phyloP scores from a whole-genome alignment of 2,113 vertebrate genomes.

The Oplegnathus fasciatus region DNA sequence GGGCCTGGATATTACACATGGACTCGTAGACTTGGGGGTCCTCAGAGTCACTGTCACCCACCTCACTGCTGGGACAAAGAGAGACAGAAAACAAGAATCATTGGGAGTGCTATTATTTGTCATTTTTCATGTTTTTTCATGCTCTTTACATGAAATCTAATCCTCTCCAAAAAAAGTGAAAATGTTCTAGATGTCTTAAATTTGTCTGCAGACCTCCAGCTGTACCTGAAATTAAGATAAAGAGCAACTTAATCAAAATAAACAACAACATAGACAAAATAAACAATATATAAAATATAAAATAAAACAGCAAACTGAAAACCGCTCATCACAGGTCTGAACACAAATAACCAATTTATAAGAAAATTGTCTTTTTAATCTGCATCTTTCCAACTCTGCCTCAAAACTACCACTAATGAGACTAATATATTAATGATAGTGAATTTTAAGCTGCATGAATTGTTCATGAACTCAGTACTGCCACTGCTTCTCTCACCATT shows the following conservation, averaged over 20 bases:
- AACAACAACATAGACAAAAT: too few species aligned
- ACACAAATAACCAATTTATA: too few species aligned
- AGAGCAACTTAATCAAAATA: too few species aligned
- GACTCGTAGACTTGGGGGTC: slow-evolving; percentile 92
- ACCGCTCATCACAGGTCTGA: background rate
- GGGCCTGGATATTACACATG: slow-evolving; percentile 95
- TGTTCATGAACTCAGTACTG: background rate
- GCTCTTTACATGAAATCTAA: background rate
- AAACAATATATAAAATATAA: too few species aligned
- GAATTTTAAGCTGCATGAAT: background rate
- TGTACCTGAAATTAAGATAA: background rate
- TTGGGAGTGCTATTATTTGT: background rate
- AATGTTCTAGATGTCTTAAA: too few species aligned
- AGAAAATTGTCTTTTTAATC: background rate
- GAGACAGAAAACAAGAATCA: background rate
- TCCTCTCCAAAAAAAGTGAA: too few species aligned
- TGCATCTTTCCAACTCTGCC: background rate
- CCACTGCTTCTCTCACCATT: background rate
- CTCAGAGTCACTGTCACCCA: slow-evolving; percentile 86
- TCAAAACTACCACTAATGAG: background rate
- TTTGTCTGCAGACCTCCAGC: background rate
- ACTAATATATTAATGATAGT: background rate
- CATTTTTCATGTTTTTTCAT: too few species aligned
- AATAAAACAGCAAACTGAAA: too few species aligned
- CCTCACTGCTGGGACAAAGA: slow-evolving; percentile 50